phyloP scores from a whole-genome alignment of 2,113 vertebrate species.

The Erythrocercus mccallii region DNA sequence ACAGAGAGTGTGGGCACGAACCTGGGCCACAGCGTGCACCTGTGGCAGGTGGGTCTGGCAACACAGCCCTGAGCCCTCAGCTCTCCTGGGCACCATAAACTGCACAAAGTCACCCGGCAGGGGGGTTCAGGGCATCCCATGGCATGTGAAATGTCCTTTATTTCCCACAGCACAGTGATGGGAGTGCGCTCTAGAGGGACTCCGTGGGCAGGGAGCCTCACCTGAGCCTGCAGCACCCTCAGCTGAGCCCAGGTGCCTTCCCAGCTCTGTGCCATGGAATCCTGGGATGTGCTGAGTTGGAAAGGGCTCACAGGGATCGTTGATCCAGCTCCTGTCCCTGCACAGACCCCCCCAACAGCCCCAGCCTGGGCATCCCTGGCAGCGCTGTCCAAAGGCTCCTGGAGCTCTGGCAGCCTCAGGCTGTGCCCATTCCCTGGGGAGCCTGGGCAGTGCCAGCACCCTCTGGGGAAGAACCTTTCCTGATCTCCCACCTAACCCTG shows the following conservation, averaged over 20 bases:
- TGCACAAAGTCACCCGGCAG: neutral
- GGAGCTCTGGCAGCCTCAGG: neutral
- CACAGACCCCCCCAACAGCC: fast-evolving
- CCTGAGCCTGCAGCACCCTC: too few relatives aligned
- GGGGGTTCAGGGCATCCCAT: neutral
- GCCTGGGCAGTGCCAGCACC: neutral
- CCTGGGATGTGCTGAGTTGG: neutral
- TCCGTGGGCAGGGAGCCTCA: too few relatives aligned
- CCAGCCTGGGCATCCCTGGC: neutral
- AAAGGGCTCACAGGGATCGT: neutral
- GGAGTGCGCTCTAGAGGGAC: neutral
- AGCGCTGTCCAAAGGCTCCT: fast-evolving
- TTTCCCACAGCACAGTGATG: neutral
- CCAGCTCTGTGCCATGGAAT: neutral
- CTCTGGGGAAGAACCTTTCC: neutral
- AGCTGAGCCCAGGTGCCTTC: neutral
- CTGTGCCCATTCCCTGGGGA: neutral
- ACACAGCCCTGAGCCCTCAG: neutral
- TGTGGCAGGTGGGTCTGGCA: neutral
- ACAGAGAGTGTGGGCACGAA: neutral
- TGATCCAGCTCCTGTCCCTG: fast-evolving
- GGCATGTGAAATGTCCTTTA: fast-evolving
- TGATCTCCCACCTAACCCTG: fast-evolving
- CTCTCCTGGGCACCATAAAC: neutral
- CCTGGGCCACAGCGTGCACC: too few relatives aligned